Base-by-base conservation (phyloP, 1,140 invertebrate genomes). In the Apis laboriosa region DNA sequence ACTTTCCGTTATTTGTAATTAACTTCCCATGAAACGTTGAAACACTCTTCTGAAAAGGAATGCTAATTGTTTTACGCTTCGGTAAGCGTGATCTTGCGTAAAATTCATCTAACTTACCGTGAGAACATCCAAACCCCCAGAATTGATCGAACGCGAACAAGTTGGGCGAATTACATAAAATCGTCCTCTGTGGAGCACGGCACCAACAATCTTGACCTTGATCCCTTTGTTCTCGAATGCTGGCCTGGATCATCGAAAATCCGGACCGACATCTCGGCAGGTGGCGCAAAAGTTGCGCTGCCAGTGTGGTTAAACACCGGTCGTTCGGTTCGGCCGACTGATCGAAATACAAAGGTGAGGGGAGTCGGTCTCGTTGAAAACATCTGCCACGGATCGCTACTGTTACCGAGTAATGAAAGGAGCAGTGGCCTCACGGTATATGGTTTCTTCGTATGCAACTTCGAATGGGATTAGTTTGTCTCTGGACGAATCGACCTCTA, bases 331-430 rank as follows among this genome's bases (percentile, higher is more conserved):
- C 28, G 28, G 63, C 80, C 80, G 75, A 71, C 66, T 61, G 58
- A 55, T 77, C 60, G 58, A 70, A 73, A 56, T 85, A 81, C 68
- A 76, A 77, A 5, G 0, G 34, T 0, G 34, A 43, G 34, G 81
- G 70, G 55, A 64, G 12, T 61, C 78, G 67, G 83, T 87, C 86
- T 90, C 84, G 85, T 90, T 87, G 87, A 86, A 89, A 90, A 90
- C 90, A 90, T 90, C 89, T 90, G 90, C 88, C 70, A 34, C 78
- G 49, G 78, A 73, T 60, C 78, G 82, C 83, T 86, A 87, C 78
- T 64, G 68, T 83, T 63, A 81, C 49, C 12, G 74, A 77, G 53
- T 60, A 43, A 43, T 43, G 34, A 43, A 43, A 71, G 24, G 71
- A 63, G 66, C 64, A 49, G 70, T 63, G 28, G 63, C 53, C 34